Conservation (phyloP, 2,888 invertebrate species). For the Xanthia icteritia region DNA sequence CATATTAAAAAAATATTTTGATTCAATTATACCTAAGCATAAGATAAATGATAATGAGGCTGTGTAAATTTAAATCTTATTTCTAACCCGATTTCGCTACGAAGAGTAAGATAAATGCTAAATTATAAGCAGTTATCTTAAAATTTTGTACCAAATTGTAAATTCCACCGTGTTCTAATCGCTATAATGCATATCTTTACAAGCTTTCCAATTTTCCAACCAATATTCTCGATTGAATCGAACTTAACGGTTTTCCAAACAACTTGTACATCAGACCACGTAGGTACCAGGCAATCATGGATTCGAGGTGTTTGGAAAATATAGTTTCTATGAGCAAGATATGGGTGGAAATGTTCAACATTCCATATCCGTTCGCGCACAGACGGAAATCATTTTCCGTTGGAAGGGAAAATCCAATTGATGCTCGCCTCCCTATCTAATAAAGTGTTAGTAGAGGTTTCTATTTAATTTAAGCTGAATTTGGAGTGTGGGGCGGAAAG, state of each 20-base stretch:
- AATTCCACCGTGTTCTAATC: conserved; percentile 12
- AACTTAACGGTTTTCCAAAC: conserved; percentile 31
- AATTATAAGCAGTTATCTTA: no score
- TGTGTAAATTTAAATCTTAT: no score
- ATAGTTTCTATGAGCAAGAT: conserved; percentile 40
- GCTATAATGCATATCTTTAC: conserved; percentile 16
- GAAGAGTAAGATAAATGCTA: no score
- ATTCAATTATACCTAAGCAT: no score
- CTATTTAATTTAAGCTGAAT: conserved; percentile 48
- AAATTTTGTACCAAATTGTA: background rate
- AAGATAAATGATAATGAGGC: no score
- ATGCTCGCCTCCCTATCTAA: conserved; percentile 38
- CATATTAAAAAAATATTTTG: no score
- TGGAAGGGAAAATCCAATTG: conserved; percentile 68
- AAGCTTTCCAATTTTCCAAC: conserved; percentile 38
- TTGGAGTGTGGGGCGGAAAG: conserved; percentile 26
- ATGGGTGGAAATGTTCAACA: conserved; percentile 59
- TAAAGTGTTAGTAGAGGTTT: conserved; percentile 50
- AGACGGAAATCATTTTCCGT: conserved; percentile 64
- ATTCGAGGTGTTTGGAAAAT: conserved; percentile 51
- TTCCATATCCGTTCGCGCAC: conserved; percentile 71
- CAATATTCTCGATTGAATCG: conserved; percentile 39
- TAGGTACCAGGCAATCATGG: conserved; percentile 70
- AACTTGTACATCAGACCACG: conserved; percentile 51
- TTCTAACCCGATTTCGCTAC: no score